Evolutionary conservation across 2,888 invertebrate species (phyloP), one percentile per base, ranked within the genome.

Genomic region (Nasonia oneida): DNA sequence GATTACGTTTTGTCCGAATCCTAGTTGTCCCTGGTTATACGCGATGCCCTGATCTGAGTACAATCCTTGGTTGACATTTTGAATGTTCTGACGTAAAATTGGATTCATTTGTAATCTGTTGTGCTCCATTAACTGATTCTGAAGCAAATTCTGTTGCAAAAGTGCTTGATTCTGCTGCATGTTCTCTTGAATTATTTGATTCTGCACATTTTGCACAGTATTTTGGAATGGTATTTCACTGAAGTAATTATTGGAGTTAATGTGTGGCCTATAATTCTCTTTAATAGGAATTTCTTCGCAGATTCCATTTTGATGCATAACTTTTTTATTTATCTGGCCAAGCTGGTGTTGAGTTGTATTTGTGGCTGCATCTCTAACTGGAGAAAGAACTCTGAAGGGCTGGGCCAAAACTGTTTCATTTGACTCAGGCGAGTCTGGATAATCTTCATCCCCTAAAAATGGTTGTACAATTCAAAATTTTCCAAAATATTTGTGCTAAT

Each of bases 141-240:
- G 91, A 33, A 91, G 50, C 4, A 90, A 39, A 81, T 91, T 91
- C 53, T 91, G 91, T 67, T 93, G 91, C 15, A 89, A 53, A 4
- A 89, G 42, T 33, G 90, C 91, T 81, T 92, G 92, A 87, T 91
- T 89, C 23, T 92, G 92, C 12, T 93, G 92, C 93, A 93, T 93
- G 61, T 92, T 93, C 70, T 93, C 93, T 79, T 93, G 93, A 71
- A 93, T 93, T 86, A 93, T 93, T 67, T 93, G 93, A 90, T 93
- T 93, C 67, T 93, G 92, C 5, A 93, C 93, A 84, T 93, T 93
- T 80, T 93, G 93, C 1, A 93, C 93, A 0, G 92, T 88, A 80
- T 93, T 93, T 86, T 93, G 93, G 78, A 89, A 90, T 0, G 93
- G 92, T 57, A 93, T 87, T 42, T 93, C 93, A 61, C 90, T 91